Conservation (phyloP, 2,113 vertebrate genomes). For the Tauraco erythrolophus region DNA sequence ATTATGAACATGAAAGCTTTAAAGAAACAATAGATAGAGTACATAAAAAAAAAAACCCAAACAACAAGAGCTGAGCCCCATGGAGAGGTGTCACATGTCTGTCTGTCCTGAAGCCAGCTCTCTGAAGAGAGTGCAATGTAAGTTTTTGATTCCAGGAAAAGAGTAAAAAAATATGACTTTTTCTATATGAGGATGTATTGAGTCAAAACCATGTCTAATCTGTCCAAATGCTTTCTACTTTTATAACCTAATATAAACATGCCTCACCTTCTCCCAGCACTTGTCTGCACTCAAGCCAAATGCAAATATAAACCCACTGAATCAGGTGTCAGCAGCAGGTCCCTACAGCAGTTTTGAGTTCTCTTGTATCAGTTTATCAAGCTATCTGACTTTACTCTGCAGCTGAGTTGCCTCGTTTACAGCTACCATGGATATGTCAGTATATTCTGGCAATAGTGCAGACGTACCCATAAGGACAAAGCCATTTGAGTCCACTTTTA, state of each 20-base stretch:
- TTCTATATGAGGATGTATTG: not conserved
- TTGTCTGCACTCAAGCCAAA: not conserved
- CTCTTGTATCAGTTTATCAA: not conserved
- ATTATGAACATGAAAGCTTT: not conserved
- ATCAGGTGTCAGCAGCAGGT: not conserved
- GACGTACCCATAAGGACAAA: not conserved
- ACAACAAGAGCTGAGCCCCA: not conserved
- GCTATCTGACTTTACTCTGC: not conserved
- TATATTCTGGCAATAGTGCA: not conserved
- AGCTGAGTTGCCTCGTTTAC: not conserved
- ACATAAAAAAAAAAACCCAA: not conserved
- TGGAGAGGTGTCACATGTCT: not conserved
- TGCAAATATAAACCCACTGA: not conserved
- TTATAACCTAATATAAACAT: not conserved
- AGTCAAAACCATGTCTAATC: not conserved
- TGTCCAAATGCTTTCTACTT: not conserved
- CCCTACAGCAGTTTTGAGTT: not conserved
- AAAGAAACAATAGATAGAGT: not conserved
- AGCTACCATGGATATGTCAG: not conserved
- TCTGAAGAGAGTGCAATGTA: not conserved
- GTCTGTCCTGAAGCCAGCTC: not conserved
- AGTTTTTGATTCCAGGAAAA: not conserved
- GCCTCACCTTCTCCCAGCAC: not conserved
- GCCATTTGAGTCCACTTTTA: not conserved
- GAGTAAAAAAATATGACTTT: not conserved